Percentiles rank a stretch among this genome's conserved stretches.
phyloP scores from a whole-genome alignment of 2,888 invertebrate genomes.

The Eupithecia abbreviata region DNA sequence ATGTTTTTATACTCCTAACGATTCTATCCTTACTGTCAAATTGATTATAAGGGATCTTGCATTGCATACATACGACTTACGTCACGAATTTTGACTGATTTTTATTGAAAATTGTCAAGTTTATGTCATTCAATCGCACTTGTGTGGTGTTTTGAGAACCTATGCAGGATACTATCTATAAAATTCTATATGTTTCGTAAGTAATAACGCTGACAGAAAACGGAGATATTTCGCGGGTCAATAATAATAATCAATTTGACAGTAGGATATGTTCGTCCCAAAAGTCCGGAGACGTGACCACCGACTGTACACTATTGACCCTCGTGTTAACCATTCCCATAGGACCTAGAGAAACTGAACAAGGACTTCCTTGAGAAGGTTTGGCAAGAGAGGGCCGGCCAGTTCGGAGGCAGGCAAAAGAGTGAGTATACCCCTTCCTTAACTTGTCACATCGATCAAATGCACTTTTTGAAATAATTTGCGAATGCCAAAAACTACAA shows the following conservation, averaged over 20 bases:
- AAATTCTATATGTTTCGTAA: not conserved
- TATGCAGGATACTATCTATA: not conserved
- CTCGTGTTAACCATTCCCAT: conserved; percentile 77
- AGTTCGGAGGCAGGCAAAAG: conserved; percentile 95
- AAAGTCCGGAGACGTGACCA: conserved; percentile 28
- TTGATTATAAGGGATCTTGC: conserved; percentile 22
- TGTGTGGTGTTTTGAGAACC: not conserved
- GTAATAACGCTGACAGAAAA: not conserved
- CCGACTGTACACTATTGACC: conserved; percentile 59
- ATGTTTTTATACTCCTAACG: conserved; percentile 21
- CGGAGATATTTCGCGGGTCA: not conserved
- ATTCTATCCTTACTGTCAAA: conserved; percentile 36
- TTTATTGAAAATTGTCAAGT: not conserved
- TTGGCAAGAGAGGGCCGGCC: conserved; percentile 94
- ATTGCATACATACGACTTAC: not conserved
- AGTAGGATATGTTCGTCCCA: conserved; percentile 28
- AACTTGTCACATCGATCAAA: not conserved
- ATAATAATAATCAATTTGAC: conserved; percentile 42
- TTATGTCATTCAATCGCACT: not conserved
- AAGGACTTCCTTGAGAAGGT: conserved; percentile 94
- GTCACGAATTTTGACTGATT: not conserved
- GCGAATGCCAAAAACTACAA: not conserved
- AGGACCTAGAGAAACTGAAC: conserved; percentile 93
- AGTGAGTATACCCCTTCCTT: conserved; percentile 84
- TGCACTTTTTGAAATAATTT: not conserved